A percentile compares a stretch with the other conserved stretches of the same genome.
Conservation (phyloP, 2,113 vertebrate species). For the Monopterus albus region DNA sequence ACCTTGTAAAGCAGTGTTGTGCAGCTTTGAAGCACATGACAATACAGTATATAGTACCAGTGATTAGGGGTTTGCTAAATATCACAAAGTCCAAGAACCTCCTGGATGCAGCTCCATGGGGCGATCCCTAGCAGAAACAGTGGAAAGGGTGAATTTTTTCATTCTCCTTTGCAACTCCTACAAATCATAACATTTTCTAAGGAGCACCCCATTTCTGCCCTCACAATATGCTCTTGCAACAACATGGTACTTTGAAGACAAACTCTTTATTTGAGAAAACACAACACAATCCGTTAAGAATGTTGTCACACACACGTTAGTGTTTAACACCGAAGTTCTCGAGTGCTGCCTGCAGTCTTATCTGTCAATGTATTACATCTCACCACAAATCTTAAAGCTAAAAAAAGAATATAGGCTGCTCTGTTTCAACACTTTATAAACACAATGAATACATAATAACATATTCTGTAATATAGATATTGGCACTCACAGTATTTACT, state of each 20-base stretch:
- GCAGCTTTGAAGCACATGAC: conserved; percentile 48
- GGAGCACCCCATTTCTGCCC: background rate
- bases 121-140: background rate
- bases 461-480: conserved; percentile 72
- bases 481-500: conserved; percentile 81
- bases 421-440: conserved; percentile 66
- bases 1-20: conserved; percentile 48
- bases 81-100: background rate
- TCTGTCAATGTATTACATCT: conserved; percentile 54
- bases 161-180: too few species aligned
- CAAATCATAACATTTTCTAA: too few species aligned
- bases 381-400: conserved; percentile 54
- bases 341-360: conserved; percentile 84
- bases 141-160: too few species aligned
- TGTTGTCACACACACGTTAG: conserved; percentile 62
- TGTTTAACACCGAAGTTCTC: conserved; percentile 62
- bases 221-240: background rate
- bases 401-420: conserved; percentile 61
- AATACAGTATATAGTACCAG: conserved; percentile 3
- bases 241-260: conserved; percentile 39
- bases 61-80: conserved; percentile 4
- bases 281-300: conserved; percentile 59
- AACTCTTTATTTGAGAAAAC: conserved; percentile 77
- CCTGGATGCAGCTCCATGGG: background rate
- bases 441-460: conserved; percentile 69